These are phyloP conservation scores for Stratiomys singularior DNA, from an alignment of 2,888 invertebrate genomes.

Conservation along the genomic window DNA sequence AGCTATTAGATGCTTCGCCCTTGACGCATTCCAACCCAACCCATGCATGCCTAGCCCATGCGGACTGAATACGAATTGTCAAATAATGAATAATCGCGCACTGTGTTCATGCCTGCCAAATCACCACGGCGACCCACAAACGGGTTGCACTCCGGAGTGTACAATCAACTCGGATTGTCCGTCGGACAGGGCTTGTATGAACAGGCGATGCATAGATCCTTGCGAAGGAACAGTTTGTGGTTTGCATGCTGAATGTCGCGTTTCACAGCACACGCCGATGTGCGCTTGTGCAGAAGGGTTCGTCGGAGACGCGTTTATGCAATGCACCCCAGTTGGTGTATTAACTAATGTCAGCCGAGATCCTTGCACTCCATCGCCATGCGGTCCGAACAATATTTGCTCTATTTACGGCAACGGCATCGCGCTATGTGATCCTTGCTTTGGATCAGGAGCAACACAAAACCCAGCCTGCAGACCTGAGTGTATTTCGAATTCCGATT, in stretches of 20 bases:
- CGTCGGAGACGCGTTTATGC: conserved; percentile 82
- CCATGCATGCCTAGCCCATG: conserved; percentile 82
- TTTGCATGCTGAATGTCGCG: conserved; percentile 80
- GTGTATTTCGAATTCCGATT: conserved; percentile 83
- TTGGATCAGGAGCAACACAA: conserved; percentile 73
- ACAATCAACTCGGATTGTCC: conserved; percentile 85
- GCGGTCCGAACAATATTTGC: conserved; percentile 75
- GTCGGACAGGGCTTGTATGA: conserved; percentile 77
- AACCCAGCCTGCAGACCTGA: conserved; percentile 84
- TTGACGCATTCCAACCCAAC: conserved; percentile 69
- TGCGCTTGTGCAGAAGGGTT: conserved; percentile 82
- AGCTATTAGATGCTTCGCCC: conserved; percentile 75
- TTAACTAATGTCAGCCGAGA: conserved; percentile 72
- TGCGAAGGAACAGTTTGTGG: conserved; percentile 82
- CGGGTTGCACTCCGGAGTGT: conserved; percentile 82
- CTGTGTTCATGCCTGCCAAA: conserved; percentile 82
- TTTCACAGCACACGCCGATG: conserved; percentile 83
- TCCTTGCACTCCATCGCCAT: conserved; percentile 83
- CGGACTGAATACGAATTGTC: conserved; percentile 82
- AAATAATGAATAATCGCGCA: conserved; percentile 74
- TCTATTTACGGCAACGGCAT: conserved; percentile 78
- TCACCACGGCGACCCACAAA: conserved; percentile 81
- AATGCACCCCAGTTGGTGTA: conserved; percentile 72
- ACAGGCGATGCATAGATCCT: conserved; percentile 79
- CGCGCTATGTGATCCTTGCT: conserved; percentile 83